phyloP scores from a whole-genome alignment of 2,113 vertebrate species.

The Callospermophilus lateralis region DNA sequence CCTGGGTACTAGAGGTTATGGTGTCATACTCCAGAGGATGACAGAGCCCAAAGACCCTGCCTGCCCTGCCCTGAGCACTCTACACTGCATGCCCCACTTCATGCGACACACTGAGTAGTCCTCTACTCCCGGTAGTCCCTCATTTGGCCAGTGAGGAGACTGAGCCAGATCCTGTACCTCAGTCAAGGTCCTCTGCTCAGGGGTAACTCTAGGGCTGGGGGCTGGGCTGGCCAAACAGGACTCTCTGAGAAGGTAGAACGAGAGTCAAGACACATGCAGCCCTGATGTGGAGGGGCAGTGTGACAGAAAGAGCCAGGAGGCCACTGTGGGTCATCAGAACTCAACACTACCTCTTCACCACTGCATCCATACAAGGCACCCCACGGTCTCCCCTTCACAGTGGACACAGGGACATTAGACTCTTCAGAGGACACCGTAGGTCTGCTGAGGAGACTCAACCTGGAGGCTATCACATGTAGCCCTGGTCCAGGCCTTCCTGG shows the following conservation, averaged over 20 bases:
- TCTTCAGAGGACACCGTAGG: neutral
- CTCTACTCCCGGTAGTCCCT: neutral
- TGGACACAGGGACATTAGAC: neutral
- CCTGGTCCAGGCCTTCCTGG: neutral
- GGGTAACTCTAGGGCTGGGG: neutral
- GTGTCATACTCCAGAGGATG: fast-evolving
- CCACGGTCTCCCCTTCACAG: neutral
- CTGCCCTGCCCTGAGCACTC: fast-evolving
- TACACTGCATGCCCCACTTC: neutral
- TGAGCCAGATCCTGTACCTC: neutral
- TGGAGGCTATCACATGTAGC: neutral
- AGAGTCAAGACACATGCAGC: neutral
- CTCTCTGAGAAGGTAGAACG: neutral
- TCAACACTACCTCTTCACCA: neutral
- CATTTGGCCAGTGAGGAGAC: neutral
- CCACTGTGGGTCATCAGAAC: neutral
- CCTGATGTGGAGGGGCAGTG: neutral
- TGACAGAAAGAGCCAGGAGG: neutral
- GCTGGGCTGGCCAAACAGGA: neutral
- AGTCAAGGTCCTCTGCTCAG: neutral
- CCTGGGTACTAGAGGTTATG: fast-evolving
- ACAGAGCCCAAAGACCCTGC: neutral
- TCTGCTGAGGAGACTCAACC: neutral
- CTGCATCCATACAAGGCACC: neutral
- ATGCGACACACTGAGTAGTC: fast-evolving